Conservation (phyloP, 2,888 invertebrate species). For the Cremastobaeus sp. region DNA sequence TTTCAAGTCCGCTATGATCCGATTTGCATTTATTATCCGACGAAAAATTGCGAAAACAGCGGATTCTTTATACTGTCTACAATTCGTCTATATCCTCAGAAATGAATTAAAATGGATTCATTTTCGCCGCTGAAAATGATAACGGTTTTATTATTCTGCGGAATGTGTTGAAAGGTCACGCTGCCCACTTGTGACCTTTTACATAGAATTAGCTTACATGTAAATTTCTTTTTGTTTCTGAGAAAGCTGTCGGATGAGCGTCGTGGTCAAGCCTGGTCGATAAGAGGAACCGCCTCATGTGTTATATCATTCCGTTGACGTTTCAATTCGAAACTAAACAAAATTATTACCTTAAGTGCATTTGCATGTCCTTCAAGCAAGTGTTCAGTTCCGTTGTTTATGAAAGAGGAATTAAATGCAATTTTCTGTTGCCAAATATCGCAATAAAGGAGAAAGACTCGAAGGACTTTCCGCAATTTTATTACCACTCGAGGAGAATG, state of each 20-base stretch:
- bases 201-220: conserved; percentile 11
- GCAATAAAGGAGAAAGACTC: no score
- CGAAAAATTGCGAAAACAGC: conserved; percentile 10
- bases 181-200: conserved; percentile 13
- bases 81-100: not conserved
- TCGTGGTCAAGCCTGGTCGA: conserved; percentile 3
- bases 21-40: conserved; percentile 37
- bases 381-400: no score
- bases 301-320: no score
- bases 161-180: conserved; percentile 2
- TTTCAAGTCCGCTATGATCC: conserved; percentile 23
- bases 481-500: no score
- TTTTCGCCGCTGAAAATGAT: not conserved
- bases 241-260: conserved; percentile 7
- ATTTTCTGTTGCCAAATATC: no score
- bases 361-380: no score
- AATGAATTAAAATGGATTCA: no score
- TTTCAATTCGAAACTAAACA: no score
- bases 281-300: no score
- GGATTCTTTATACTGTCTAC: conserved; percentile 5
- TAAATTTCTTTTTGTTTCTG: conserved; percentile 11
- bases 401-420: no score
- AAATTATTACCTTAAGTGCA: no score
- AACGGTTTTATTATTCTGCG: conserved; percentile 6
- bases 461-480: no score